Base-by-base conservation (phyloP, 2,888 invertebrate genomes). In the Perizoma affinitatum region DNA sequence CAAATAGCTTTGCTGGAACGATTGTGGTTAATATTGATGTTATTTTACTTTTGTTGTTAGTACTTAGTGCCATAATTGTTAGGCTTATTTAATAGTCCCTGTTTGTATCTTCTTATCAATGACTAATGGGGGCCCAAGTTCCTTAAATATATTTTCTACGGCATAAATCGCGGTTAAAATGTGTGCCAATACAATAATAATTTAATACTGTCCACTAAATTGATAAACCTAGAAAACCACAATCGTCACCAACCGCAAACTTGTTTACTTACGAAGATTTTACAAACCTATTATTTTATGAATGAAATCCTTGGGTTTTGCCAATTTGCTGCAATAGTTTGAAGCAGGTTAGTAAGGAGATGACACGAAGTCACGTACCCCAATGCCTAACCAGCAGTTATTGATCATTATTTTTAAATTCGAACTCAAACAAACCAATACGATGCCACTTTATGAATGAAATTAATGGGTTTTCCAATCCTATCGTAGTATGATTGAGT, bases 301-400 rank as follows among this genome's bases (percentile, higher is more conserved):
- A 87, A 87, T 87, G 86, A 83, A 87, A 83, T 77, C 82, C 84
- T 85, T 82, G 86, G 85, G 77, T 83, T 81, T 83, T 76, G 72
- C 79, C 74, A 76, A 70, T 69, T 54, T 47, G 52, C 54, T 45
- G 61, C 58, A 35, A 52, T 40, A 52, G 38, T 38, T 34, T 42
- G 5, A n/a, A 45, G 35, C 9, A 38, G 10, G 44, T 44, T 49
- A 11, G 36, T 40, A 9, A 11, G 6, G 11, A 44, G 42, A 11
- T 40, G 10, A 3, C 22, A 22, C 22, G 22, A 22, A 22, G 22
- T 38, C 22, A 22, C 43, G 48, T 53, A 47, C 42, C 7, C n/a
- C 9, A 6, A 10, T 38, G 45, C 45, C 38, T 38, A 5, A 22
- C 44, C 4, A 4, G 43, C 10, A 22, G 36, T 36, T 6, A 44